Base-by-base conservation (phyloP, 2,113 vertebrate species). In the Nothobranchius kuhntae region DNA sequence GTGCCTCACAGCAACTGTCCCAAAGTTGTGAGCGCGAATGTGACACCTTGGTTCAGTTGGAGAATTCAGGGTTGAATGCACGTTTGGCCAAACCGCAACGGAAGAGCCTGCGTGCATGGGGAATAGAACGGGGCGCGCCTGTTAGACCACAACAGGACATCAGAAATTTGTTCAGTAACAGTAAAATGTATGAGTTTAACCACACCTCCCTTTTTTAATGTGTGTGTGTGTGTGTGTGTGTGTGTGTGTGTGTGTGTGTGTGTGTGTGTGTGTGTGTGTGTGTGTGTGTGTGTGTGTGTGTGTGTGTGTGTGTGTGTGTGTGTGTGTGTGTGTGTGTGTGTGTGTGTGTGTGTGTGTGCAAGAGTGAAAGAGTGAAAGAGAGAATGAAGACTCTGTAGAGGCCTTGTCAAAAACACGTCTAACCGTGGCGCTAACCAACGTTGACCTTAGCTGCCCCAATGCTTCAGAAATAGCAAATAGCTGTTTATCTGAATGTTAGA, bases 121-220 rank as follows among this genome's bases (percentile, higher is more conserved):
- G 89, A 90, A 89, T 85, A 68, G 86, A 81, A 81, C 44, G 82
- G 82, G 81, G 73, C 11, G 11, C 47, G 83, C 85, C 87, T 74
- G 87, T 92, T 91, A 91, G 86, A 90, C 90, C 91, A 91, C 89
- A 90, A 91, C 84, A 91, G 87, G 87, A 89, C 86, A 89, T 89
- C 81, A 87, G 75, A 92, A 84, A 91, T 80, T 85, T 86, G 82
- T 86, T 85, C 85, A 89, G 80, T 78, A 87, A 86, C 78, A 89
- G 86, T 81, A 71, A 86, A 91, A 87, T 89, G 67, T 77, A 81
- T 65, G 59, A 75, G 75, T 86, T 82, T 87, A 92, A 92, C 90
- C 89, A 91, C 91, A 88, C 84, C 81, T 78, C 81, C 82, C 53
- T 76, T 68, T 68, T 77, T 59, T 82, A 60, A 55, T 82, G 61